These are phyloP conservation scores for Syritta pipiens DNA, from an alignment of 2,888 invertebrate genomes.

Conservation along the genomic window DNA sequence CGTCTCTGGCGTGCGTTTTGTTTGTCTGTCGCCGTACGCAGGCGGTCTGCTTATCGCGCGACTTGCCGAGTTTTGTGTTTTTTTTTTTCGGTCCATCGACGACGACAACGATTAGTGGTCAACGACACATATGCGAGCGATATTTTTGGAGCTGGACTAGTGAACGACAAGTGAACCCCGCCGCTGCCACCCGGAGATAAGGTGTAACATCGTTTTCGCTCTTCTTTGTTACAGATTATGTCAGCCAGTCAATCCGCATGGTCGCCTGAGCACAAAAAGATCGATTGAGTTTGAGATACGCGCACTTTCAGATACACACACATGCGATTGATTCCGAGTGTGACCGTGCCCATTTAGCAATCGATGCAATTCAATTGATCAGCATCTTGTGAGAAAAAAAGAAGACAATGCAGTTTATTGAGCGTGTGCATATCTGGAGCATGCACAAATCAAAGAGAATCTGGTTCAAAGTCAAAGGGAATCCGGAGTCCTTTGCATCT, in stretches of 20 bases:
- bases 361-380: constrained; percentile 4
- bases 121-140: constrained; percentile 6
- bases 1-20: no score
- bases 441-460: not conserved
- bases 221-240: not conserved
- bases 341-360: not conserved
- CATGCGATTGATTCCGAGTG: no score
- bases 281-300: no score
- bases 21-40: no score
- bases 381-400: no score
- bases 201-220: not conserved
- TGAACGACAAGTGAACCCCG: constrained; percentile 34
- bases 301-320: no score
- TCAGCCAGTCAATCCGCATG: constrained; percentile 1
- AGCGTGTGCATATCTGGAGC: not conserved
- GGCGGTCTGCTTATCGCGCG: constrained; percentile 22
- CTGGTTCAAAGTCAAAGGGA: constrained; percentile 17
- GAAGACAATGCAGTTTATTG: not conserved
- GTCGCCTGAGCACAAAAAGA: constrained; percentile 1
- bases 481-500: not conserved
- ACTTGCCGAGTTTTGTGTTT: not conserved
- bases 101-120: constrained; percentile 11
- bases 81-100: no score
- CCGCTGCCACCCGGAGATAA: constrained; percentile 13
- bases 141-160: constrained; percentile 19